phyloP scores from a whole-genome alignment of 2,888 invertebrate species.

The Pinctada fucata region DNA sequence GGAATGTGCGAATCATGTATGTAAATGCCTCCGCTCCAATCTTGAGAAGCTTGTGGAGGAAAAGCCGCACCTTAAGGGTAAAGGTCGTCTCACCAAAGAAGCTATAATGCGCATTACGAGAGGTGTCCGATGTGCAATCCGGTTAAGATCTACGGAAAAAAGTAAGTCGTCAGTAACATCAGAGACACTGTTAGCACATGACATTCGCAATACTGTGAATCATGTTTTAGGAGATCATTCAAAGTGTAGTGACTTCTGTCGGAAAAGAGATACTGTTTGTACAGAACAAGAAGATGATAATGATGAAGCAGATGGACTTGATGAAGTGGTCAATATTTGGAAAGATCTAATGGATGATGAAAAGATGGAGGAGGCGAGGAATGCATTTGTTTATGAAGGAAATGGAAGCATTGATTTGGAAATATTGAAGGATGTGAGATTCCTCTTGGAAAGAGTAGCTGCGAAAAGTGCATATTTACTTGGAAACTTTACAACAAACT shows the following conservation, averaged over 20 bases:
- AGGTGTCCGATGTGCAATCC: too few relatives aligned
- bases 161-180: too few relatives aligned
- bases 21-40: too few relatives aligned
- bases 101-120: too few relatives aligned
- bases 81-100: too few relatives aligned
- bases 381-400: neutral
- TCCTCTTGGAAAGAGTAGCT: constrained; percentile 37
- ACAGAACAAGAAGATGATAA: neutral
- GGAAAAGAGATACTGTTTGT: neutral
- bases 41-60: too few relatives aligned
- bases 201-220: constrained; percentile 39
- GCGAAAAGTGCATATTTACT: constrained; percentile 34
- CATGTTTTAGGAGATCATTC: constrained; percentile 44
- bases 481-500: constrained; percentile 44
- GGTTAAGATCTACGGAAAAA: too few relatives aligned
- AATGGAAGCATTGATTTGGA: neutral
- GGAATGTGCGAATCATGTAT: too few relatives aligned
- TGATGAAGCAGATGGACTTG: neutral
- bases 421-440: constrained; percentile 28
- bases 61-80: too few relatives aligned
- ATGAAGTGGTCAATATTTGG: constrained; percentile 12
- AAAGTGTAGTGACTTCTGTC: constrained; percentile 38
- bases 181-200: too few relatives aligned
- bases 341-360: constrained; percentile 28
- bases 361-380: constrained; percentile 13